These are phyloP conservation scores for Geotrypetes seraphini DNA, from an alignment of 2,797 vertebrate species.

Conservation along the genomic window DNA sequence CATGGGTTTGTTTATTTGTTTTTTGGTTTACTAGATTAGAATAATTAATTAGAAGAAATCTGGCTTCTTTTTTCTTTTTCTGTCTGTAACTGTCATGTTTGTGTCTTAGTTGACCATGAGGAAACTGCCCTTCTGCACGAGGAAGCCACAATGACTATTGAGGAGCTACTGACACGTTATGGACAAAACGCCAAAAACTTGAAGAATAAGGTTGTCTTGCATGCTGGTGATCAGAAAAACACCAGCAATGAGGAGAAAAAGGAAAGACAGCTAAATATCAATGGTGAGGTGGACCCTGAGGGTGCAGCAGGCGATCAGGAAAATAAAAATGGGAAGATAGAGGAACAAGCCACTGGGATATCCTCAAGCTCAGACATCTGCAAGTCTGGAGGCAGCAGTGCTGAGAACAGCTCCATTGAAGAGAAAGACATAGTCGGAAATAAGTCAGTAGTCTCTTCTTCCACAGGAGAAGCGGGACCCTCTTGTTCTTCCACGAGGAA, in stretches of 20 bases:
- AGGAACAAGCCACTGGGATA: conserved; percentile 40
- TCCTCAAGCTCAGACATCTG: conserved; percentile 48
- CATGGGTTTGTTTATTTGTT: too few species aligned
- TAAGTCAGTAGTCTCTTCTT: conserved; percentile 54
- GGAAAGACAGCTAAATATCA: conserved; percentile 51
- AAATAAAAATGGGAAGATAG: conserved; percentile 65
- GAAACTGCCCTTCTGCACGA: conserved; percentile 91
- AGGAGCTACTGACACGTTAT: conserved; percentile 89
- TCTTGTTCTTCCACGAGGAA: conserved; percentile 83
- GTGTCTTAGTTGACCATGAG: conserved; percentile 82
- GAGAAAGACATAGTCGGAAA: conserved; percentile 63
- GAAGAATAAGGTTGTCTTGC: conserved; percentile 53
- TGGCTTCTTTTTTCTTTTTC: too few species aligned
- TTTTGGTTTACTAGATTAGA: too few species aligned
- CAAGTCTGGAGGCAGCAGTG: conserved; percentile 32
- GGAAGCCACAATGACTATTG: conserved; percentile 97
- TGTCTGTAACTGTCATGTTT: conserved; percentile 1
- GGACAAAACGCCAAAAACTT: conserved; percentile 82
- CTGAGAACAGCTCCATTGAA: conserved; percentile 26
- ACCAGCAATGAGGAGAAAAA: conserved; percentile 47
- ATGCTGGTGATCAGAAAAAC: conserved; percentile 41
- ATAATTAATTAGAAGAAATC: too few species aligned
- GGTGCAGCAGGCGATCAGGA: conserved; percentile 39
- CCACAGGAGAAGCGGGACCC: conserved; percentile 79
- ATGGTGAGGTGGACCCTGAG: conserved; percentile 66